Evolutionary conservation across 1,140 invertebrate species (phyloP).

Genomic region (Drosophila nannoptera): DNA sequence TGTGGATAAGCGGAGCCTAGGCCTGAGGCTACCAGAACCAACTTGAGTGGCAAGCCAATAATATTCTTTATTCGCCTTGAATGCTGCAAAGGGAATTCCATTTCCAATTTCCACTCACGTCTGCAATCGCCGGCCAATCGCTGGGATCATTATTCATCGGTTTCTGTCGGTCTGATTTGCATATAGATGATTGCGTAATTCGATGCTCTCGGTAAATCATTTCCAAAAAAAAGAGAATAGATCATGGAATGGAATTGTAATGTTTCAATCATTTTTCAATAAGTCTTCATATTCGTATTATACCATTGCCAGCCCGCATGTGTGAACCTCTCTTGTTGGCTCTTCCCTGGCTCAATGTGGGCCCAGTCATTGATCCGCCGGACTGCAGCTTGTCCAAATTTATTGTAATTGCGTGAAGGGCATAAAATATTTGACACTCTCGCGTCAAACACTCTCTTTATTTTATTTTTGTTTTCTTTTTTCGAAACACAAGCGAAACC

Average conservation of each 20-base stretch:
- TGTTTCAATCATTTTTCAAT: not conserved
- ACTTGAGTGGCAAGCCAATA: slow-evolving; percentile 25
- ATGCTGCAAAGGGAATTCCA: slow-evolving; percentile 18
- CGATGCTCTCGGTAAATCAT: not conserved
- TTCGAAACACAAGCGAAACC: slow-evolving; percentile 43
- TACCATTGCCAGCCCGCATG: too few species aligned
- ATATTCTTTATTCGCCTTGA: too few species aligned
- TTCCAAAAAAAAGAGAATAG: not conserved
- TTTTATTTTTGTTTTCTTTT: slow-evolving; percentile 35
- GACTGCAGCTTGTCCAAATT: slow-evolving; percentile 36
- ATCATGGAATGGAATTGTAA: not conserved
- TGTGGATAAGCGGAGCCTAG: slow-evolving; percentile 11
- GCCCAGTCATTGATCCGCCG: too few species aligned
- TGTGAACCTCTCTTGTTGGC: too few species aligned
- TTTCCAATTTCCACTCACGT: slow-evolving; percentile 53
- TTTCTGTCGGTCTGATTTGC: slow-evolving; percentile 7
- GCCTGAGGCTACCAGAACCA: slow-evolving; percentile 21
- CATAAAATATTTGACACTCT: slow-evolving; percentile 73
- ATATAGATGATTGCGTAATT: slow-evolving; percentile 10
- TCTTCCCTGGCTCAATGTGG: too few species aligned
- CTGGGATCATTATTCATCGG: slow-evolving; percentile 8
- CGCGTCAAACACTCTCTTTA: slow-evolving; percentile 34
- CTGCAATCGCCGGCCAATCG: slow-evolving; percentile 4
- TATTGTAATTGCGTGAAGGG: slow-evolving; percentile 65
- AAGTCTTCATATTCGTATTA: not conserved